phyloP scores from a whole-genome alignment of 2,797 vertebrate species.

The Sebastiscus albofasciatus region DNA sequence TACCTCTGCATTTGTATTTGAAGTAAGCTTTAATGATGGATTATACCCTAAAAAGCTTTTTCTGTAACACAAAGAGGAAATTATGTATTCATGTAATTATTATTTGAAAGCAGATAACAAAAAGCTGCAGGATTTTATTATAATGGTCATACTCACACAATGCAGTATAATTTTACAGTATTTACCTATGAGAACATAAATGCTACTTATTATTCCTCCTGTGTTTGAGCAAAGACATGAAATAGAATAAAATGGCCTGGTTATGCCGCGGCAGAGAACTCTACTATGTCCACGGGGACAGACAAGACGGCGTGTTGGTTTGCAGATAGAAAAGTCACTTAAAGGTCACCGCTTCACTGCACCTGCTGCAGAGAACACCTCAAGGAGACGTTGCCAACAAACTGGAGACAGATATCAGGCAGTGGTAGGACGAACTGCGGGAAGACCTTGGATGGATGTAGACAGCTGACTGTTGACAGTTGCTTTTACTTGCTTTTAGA shows the following conservation, averaged over 20 bases:
- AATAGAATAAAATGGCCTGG: constrained; percentile 8
- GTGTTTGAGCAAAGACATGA: constrained; percentile 34
- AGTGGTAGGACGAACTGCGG: not conserved
- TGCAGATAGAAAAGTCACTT: constrained; percentile 38
- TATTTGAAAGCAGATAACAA: not conserved
- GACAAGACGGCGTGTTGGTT: constrained; percentile 13
- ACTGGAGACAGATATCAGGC: constrained; percentile 11
- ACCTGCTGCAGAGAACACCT: constrained; percentile 8
- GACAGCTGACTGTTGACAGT: not conserved
- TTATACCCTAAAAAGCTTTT: not conserved
- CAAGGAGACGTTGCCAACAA: not conserved
- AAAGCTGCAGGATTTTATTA: not conserved
- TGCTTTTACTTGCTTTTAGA: constrained; percentile 9
- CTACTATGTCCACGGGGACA: constrained; percentile 22
- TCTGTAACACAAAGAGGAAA: not conserved
- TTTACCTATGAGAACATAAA: constrained; percentile 11
- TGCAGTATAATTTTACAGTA: not conserved
- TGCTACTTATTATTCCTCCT: constrained; percentile 20
- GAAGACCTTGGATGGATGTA: not conserved
- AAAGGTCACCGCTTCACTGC: constrained; percentile 43
- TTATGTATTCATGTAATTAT: constrained; percentile 8
- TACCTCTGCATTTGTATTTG: not conserved
- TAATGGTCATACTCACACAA: not conserved
- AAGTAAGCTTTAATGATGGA: constrained; percentile 19
- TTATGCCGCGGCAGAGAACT: not conserved